Evolutionary conservation across 2,113 vertebrate genomes (phyloP).

Genomic region (Ceratotherium simum): DNA sequence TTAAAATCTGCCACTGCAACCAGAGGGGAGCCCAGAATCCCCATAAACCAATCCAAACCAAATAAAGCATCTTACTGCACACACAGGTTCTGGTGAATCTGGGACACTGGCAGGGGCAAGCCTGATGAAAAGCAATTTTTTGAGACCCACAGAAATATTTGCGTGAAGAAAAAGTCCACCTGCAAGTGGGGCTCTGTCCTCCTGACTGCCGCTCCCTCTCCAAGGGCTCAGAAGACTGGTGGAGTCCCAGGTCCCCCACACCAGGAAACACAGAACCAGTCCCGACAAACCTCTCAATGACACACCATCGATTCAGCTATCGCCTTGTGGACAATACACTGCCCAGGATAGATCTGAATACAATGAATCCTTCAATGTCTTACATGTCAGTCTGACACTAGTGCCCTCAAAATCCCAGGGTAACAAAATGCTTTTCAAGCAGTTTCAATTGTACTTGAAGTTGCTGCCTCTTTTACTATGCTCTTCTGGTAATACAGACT

Average conservation of each 20-base stretch:
- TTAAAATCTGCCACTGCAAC: constrained; percentile 12
- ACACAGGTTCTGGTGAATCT: not conserved
- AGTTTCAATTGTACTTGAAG: not conserved
- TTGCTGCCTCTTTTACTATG: not conserved
- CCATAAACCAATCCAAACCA: not conserved
- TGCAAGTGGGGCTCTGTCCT: not conserved
- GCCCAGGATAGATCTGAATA: not conserved
- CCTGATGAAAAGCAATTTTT: not conserved
- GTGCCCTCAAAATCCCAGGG: not conserved
- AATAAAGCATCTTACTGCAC: not conserved
- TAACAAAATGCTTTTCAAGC: not conserved
- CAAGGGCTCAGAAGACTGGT: not conserved
- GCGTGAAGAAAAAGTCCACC: not conserved
- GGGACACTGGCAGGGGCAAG: not conserved
- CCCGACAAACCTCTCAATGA: not conserved
- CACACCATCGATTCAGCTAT: not conserved
- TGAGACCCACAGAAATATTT: not conserved
- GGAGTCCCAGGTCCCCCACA: not conserved
- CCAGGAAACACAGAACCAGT: not conserved
- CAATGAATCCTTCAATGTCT: not conserved
- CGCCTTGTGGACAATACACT: not conserved
- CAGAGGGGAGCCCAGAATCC: not conserved
- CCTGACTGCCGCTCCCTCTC: not conserved
- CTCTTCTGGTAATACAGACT: not conserved
- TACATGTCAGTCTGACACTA: not conserved